Conservation (phyloP, 1,140 invertebrate genomes). For the Scaptomyza montana region DNA sequence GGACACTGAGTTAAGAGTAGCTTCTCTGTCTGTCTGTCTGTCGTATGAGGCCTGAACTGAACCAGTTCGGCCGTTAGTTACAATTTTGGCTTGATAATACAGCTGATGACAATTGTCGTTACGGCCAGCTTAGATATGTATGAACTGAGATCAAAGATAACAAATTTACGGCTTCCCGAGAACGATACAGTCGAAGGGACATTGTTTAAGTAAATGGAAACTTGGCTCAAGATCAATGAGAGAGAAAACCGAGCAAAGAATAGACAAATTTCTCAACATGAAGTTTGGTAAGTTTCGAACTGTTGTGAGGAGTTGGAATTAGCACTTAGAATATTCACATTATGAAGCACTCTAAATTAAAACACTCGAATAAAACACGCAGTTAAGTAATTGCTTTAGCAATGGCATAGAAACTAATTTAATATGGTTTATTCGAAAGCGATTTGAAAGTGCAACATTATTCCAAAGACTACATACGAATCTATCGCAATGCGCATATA, state of each 20-base stretch:
- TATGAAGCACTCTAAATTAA: too few relatives aligned
- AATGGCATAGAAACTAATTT: neutral
- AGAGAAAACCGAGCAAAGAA: too few relatives aligned
- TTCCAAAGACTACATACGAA: neutral
- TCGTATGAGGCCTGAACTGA: slow-evolving; percentile 5
- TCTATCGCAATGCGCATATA: neutral
- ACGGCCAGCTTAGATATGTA: slow-evolving; percentile 36
- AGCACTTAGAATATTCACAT: too few relatives aligned
- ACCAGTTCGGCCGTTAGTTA: slow-evolving; percentile 54
- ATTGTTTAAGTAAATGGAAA: neutral
- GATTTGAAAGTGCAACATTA: neutral
- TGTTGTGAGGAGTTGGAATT: too few relatives aligned
- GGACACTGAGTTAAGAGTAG: neutral
- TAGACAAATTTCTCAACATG: too few relatives aligned
- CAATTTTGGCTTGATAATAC: slow-evolving; percentile 56
- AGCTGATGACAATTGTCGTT: slow-evolving; percentile 73
- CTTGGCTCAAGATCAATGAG: too few relatives aligned
- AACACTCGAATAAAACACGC: too few relatives aligned
- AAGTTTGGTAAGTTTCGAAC: too few relatives aligned
- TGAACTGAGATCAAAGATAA: slow-evolving; percentile 38
- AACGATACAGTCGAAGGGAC: neutral
- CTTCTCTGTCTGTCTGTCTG: slow-evolving; percentile 9
- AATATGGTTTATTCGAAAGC: slow-evolving; percentile 1
- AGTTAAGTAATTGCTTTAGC: neutral
- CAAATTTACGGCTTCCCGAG: slow-evolving; percentile 23